Base-by-base conservation (phyloP, 2,797 vertebrate genomes). In the Sciaenops ocellatus region DNA sequence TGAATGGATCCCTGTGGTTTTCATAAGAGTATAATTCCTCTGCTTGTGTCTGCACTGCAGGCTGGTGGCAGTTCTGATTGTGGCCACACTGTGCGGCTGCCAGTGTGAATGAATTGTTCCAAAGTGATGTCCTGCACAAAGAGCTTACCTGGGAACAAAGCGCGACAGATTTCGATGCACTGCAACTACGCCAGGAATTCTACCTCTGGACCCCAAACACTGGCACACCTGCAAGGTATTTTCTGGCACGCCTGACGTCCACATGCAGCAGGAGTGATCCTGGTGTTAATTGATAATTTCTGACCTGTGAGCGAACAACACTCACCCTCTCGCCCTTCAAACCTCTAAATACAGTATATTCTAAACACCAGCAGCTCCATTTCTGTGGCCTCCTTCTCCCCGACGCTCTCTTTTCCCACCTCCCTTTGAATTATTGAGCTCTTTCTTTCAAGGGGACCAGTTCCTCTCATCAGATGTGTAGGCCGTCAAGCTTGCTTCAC, bases 401-500 rank as follows among this genome's bases (percentile, higher is more conserved):
- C 28, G 67, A 24, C 54, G 72, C 69, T 65, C 66, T 76, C 54
- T 78, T 83, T 82, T 74, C 69, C 79, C 73, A 73, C 78, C 78
- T 86, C 69, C 78, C 77, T 91, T 87, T 95, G 89, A 94, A 93
- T 94, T 94, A 95, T 94, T 93, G 89, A 94, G 87, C 92, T 90
- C 85, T 93, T 94, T 93, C 90, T 91, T 93, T 93, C 86, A 88
- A 89, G 88, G 90, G 86, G 81, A 90, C 85, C 85, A 56, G 83
- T 89, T 87, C 80, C 83, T 90, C 88, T 90, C 90, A 91, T 93
- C 93, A 87, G 79, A 89, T 81, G 89, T 90, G 92, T 90, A 85
- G 85, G 87, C 93, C 92, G 93, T 95, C 93, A 91, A 84, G 90
- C 88, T 89, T 88, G 89, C 93, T 86, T 92, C 93, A 91, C 89